Percentiles rank a stretch among this genome's conserved stretches.
Evolutionary conservation across 2,888 invertebrate genomes (phyloP).

Genomic region (Microctonus hyperodae): DNA sequence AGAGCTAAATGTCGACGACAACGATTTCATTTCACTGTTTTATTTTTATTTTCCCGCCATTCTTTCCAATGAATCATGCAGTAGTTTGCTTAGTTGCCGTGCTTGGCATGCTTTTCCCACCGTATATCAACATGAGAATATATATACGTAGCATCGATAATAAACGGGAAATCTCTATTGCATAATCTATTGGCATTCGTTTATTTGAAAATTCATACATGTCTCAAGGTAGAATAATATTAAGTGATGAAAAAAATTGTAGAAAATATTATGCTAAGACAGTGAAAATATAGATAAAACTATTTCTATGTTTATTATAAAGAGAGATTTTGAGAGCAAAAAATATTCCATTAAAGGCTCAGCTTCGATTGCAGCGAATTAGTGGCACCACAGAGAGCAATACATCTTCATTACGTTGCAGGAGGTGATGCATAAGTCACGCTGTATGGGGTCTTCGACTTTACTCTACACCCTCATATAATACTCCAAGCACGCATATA

Average conservation of each 20-base stretch:
- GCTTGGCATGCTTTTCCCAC: conserved; percentile 1
- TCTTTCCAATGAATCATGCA: conserved; percentile 31
- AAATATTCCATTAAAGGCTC: conserved; percentile 18
- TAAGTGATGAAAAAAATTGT: not conserved
- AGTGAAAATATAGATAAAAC: not conserved
- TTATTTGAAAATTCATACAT: conserved; percentile 6
- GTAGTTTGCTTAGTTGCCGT: conserved; percentile 12
- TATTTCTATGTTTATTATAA: not conserved
- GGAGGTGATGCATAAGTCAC: conserved; percentile 52
- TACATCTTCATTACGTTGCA: conserved; percentile 55
- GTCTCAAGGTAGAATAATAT: not conserved
- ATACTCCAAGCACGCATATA: conserved; percentile 37
- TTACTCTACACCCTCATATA: conserved; percentile 52
- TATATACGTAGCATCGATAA: conserved; percentile 19
- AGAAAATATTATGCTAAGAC: not conserved
- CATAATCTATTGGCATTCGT: not conserved
- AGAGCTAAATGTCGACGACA: conserved; percentile 18
- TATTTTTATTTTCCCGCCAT: conserved; percentile 26
- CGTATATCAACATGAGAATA: not conserved
- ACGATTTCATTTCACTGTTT: conserved; percentile 27
- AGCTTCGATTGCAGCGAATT: conserved; percentile 27
- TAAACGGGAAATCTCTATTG: conserved; percentile 14
- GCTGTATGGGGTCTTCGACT: conserved; percentile 47
- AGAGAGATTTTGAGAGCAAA: not conserved
- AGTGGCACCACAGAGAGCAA: conserved; percentile 35